Percentiles rank a stretch among this genome's conserved stretches.
phyloP scores from a whole-genome alignment of 2,888 invertebrate species.

The Eristalis intricaria region DNA sequence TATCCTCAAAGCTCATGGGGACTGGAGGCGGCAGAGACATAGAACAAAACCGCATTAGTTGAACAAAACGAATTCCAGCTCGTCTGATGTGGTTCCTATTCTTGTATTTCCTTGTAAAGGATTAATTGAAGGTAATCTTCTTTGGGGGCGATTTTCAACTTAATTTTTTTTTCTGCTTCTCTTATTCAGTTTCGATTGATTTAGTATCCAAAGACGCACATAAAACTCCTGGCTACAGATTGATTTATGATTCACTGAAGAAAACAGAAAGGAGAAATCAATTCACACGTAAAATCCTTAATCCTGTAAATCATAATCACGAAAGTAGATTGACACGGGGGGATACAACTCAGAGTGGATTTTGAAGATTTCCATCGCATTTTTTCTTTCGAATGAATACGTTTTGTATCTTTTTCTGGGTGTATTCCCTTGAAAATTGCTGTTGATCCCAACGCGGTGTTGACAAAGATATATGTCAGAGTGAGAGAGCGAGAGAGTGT shows the following conservation, averaged over 20 bases:
- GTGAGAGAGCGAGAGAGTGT: neutral
- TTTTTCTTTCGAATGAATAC: neutral
- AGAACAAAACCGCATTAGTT: slow-evolving; percentile 22
- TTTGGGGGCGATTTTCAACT: slow-evolving; percentile 27
- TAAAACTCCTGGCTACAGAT: slow-evolving; percentile 20
- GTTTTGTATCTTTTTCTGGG: slow-evolving; percentile 1
- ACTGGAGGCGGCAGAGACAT: neutral
- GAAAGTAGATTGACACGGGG: slow-evolving; percentile 56
- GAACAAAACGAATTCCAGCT: neutral
- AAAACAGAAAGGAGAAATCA: slow-evolving; percentile 50
- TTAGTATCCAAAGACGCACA: slow-evolving; percentile 12
- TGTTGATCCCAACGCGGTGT: slow-evolving; percentile 65
- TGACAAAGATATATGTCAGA: slow-evolving; percentile 66
- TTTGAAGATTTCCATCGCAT: slow-evolving; percentile 53
- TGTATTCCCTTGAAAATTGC: slow-evolving; percentile 35
- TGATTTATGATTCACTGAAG: slow-evolving; percentile 47
- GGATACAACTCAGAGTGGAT: slow-evolving; percentile 25
- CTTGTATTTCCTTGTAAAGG: neutral
- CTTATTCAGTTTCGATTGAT: slow-evolving; percentile 20
- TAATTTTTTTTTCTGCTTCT: neutral
- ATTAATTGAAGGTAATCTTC: slow-evolving; percentile 68
- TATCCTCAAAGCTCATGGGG: neutral
- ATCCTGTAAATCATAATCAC: slow-evolving; percentile 71
- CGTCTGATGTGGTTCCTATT: neutral
- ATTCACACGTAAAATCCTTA: slow-evolving; percentile 64